These are phyloP conservation scores for Microdon myrmicae DNA, from an alignment of 2,888 invertebrate genomes.

Conservation along the genomic window DNA sequence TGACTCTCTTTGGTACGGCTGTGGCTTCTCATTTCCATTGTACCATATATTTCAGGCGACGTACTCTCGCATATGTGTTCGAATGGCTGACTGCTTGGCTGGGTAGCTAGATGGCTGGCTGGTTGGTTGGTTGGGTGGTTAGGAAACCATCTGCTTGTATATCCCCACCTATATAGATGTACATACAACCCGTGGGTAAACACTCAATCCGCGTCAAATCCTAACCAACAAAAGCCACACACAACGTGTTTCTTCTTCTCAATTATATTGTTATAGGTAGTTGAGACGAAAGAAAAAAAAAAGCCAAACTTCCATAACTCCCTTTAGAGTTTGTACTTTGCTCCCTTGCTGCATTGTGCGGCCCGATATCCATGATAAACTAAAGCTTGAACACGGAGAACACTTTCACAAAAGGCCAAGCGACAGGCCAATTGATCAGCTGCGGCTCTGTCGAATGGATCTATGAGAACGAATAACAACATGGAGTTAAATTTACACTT, in stretches of 20 bases:
- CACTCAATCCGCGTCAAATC: constrained; percentile 24
- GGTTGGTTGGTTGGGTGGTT: constrained; percentile 6
- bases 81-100: constrained; percentile 5
- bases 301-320: constrained; percentile 6
- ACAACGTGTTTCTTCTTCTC: constrained; percentile 21
- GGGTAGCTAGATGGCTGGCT: constrained; percentile 4
- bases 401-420: constrained; percentile 27
- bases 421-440: constrained; percentile 39
- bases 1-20: constrained; percentile 46
- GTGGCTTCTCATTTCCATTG: constrained; percentile 40
- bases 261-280: no score
- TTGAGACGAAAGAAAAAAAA: constrained; percentile 15
- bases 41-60: constrained; percentile 26
- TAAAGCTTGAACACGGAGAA: background rate
- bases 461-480: constrained; percentile 6
- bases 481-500: no score
- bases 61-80: no score
- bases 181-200: constrained; percentile 15
- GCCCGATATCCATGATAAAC: no score
- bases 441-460: constrained; percentile 11
- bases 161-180: no score
- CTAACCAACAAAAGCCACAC: constrained; percentile 19
- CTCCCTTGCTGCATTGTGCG: constrained; percentile 6
- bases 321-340: constrained; percentile 2
- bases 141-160: constrained; percentile 27